phyloP scores from a whole-genome alignment of 2,113 vertebrate species.

The Cyprinodon brontotheroides region DNA sequence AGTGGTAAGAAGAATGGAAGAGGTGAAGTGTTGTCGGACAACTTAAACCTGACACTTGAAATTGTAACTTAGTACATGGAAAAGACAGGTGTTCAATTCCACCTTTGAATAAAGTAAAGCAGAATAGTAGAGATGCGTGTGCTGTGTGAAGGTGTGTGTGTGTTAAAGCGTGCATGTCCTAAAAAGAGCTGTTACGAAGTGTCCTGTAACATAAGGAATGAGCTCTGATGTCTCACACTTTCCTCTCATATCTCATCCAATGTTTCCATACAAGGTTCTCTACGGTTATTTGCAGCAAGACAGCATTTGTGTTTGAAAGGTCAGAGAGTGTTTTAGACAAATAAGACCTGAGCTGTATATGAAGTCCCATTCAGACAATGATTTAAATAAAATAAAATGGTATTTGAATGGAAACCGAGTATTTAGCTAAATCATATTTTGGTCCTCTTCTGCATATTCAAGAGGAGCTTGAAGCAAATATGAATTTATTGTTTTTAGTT shows the following conservation, averaged over 20 bases:
- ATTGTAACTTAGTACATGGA: conserved; percentile 51
- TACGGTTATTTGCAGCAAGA: conserved; percentile 19
- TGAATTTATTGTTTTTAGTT: no score
- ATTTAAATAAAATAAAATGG: no score
- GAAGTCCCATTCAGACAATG: no score
- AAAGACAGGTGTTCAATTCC: conserved; percentile 61
- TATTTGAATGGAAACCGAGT: no score
- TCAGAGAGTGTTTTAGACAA: conserved; percentile 66
- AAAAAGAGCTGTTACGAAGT: conserved; percentile 39
- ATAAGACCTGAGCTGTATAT: conserved; percentile 33
- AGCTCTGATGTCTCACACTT: conserved; percentile 57
- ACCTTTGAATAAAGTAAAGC: conserved; percentile 47
- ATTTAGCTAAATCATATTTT: no score
- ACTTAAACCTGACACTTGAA: conserved; percentile 69
- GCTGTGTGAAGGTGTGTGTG: conserved; percentile 32
- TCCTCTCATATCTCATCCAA: conserved; percentile 55
- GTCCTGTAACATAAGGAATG: conserved; percentile 45
- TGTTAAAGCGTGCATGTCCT: not conserved
- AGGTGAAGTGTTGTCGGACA: conserved; percentile 38
- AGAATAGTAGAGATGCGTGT: conserved; percentile 17
- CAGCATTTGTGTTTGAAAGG: conserved; percentile 22
- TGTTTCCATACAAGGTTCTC: conserved; percentile 28
- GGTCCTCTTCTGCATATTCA: no score
- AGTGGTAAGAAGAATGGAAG: conserved; percentile 15
- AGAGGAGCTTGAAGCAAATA: no score